phyloP scores from a whole-genome alignment of 2,888 invertebrate species.

The Sympetrum striolatum region DNA sequence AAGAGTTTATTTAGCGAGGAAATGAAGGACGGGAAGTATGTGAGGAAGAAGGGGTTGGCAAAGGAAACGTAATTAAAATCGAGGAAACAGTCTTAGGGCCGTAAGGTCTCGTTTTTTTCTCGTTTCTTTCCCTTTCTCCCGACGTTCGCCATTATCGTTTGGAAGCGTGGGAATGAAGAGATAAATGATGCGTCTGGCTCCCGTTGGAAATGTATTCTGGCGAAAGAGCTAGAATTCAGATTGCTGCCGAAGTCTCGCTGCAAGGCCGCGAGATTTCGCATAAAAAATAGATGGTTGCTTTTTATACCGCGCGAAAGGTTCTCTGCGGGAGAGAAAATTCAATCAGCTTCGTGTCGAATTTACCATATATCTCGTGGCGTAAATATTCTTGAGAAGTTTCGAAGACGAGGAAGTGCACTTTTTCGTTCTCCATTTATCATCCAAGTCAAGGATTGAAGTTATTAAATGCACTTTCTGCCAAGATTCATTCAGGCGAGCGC shows the following conservation, averaged over 20 bases:
- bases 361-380: neutral
- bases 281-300: neutral
- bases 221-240: neutral
- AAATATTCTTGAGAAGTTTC: neutral
- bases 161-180: neutral
- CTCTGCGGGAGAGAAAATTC: neutral
- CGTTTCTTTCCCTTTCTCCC: neutral
- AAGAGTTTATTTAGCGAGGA: neutral
- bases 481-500: too few species aligned
- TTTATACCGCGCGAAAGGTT: neutral
- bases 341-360: neutral
- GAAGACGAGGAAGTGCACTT: neutral
- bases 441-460: neutral
- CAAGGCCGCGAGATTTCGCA: neutral
- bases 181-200: neutral
- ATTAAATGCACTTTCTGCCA: too few species aligned
- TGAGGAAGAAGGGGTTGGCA: neutral
- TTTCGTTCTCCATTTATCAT: neutral
- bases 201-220: neutral
- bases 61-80: slow-evolving; percentile 8
- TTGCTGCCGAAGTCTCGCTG: too few species aligned
- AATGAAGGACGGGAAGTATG: neutral
- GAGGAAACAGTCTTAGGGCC: neutral
- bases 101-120: neutral
- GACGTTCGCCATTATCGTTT: neutral